These are phyloP conservation scores for Metopia argyrocephala DNA, from an alignment of 2,888 invertebrate species.

Conservation along the genomic window DNA sequence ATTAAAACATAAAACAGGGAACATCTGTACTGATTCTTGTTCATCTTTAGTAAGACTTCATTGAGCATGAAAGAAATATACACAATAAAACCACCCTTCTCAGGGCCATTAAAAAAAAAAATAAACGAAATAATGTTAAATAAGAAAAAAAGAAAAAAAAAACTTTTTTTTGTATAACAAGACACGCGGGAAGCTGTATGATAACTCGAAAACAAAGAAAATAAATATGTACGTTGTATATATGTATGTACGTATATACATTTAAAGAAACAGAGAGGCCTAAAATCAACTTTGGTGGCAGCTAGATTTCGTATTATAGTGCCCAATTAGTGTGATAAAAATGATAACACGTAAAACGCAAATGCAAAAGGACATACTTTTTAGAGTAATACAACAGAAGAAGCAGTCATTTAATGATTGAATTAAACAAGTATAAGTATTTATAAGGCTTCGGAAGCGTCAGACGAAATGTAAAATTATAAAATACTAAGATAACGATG, in stretches of 20 bases:
- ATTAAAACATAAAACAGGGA: constrained; percentile 41
- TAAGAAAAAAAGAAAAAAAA: background rate
- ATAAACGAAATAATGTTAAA: background rate
- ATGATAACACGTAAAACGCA: constrained; percentile 16
- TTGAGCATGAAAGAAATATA: constrained; percentile 19
- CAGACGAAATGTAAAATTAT: too few species aligned
- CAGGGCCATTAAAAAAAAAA: constrained; percentile 2
- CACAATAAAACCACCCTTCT: background rate
- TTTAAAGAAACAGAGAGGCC: background rate
- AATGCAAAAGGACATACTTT: background rate
- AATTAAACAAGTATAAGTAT: constrained; percentile 37
- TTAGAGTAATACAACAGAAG: constrained; percentile 1
- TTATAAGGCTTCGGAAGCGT: too few species aligned
- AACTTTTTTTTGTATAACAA: background rate
- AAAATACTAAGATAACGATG: constrained; percentile 18
- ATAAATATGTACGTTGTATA: constrained; percentile 19
- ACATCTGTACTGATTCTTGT: constrained; percentile 44
- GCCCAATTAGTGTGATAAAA: constrained; percentile 50
- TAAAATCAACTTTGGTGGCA: background rate
- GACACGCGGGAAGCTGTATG: background rate
- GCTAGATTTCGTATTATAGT: background rate
- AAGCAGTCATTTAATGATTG: constrained; percentile 28
- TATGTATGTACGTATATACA: background rate
- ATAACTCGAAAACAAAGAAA: background rate
- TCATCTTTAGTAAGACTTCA: constrained; percentile 41